Percentiles rank a stretch among this genome's conserved stretches.
phyloP scores from a whole-genome alignment of 2,113 vertebrate genomes.

The Corvus moneduloides region DNA sequence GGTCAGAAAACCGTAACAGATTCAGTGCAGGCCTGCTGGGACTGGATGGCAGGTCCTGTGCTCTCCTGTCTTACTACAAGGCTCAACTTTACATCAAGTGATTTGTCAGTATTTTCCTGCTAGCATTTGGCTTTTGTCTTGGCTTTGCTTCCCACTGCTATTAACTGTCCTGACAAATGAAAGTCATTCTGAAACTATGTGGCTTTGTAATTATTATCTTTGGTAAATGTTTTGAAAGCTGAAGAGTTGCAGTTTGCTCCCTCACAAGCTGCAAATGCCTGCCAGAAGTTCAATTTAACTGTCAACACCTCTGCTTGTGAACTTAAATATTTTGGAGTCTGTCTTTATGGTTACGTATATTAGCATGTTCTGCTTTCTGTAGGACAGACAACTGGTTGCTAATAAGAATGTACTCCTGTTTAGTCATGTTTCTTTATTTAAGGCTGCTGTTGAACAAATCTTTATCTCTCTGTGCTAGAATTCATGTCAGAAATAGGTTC shows the following conservation, averaged over 20 bases:
- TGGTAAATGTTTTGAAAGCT: constrained; percentile 67
- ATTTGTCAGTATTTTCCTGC: constrained; percentile 38
- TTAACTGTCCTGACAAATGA: constrained; percentile 60
- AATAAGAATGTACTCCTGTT: constrained; percentile 59
- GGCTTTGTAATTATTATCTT: constrained; percentile 68
- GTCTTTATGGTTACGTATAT: constrained; percentile 56
- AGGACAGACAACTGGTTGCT: constrained; percentile 53
- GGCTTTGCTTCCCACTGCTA: constrained; percentile 48
- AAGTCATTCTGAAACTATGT: constrained; percentile 68
- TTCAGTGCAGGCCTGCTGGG: neutral
- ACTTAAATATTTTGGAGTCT: constrained; percentile 63
- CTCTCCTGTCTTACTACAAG: neutral
- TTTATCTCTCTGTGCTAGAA: neutral
- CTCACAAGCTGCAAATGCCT: constrained; percentile 35
- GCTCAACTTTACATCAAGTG: neutral
- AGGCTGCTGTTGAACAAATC: neutral
- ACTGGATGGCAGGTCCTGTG: neutral
- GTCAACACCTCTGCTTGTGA: constrained; percentile 66
- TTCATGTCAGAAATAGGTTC: neutral
- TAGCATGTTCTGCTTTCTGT: constrained; percentile 59
- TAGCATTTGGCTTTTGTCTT: constrained; percentile 60
- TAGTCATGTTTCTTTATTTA: constrained; percentile 59
- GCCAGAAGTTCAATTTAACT: constrained; percentile 75
- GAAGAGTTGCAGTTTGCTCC: constrained; percentile 56
- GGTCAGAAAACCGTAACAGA: neutral